Conservation (phyloP, 2,113 vertebrate genomes). For the Periophthalmus modestus region DNA sequence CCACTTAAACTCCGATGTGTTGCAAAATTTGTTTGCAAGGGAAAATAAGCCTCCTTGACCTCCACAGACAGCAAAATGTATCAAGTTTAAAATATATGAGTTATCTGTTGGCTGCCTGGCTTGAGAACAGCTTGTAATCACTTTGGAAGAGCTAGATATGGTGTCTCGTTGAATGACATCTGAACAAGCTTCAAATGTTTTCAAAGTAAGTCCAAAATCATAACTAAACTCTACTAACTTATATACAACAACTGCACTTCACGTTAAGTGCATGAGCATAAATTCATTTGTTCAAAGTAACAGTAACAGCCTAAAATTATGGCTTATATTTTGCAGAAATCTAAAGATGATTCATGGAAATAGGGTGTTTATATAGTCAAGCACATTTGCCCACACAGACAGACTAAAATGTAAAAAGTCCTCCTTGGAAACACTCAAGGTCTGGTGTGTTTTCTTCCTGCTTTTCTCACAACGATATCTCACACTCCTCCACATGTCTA, state of each 20-base stretch:
- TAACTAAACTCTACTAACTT: background rate
- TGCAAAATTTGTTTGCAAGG: background rate
- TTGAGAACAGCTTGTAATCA: background rate
- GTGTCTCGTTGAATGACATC: background rate
- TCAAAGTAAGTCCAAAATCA: background rate
- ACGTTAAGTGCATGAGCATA: background rate
- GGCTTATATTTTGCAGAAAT: background rate
- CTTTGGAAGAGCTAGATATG: background rate
- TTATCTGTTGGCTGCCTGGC: background rate
- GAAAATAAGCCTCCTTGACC: background rate
- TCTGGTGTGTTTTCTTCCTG: constrained; percentile 35
- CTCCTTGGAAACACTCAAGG: constrained; percentile 31
- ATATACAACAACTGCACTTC: background rate
- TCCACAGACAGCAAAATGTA: background rate
- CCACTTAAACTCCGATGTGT: background rate
- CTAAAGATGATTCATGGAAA: background rate
- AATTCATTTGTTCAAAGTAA: background rate
- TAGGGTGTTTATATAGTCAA: background rate
- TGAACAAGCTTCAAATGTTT: background rate
- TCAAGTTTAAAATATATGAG: background rate
- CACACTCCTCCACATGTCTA: constrained; percentile 40
- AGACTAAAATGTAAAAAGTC: constrained; percentile 9
- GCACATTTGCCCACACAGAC: constrained; percentile 17
- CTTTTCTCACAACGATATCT: constrained; percentile 38
- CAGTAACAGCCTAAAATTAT: background rate